Evolutionary conservation across 2,888 invertebrate genomes (phyloP), one percentile per base, ranked within the genome.

Genomic region (Lochmaea crataegi): DNA sequence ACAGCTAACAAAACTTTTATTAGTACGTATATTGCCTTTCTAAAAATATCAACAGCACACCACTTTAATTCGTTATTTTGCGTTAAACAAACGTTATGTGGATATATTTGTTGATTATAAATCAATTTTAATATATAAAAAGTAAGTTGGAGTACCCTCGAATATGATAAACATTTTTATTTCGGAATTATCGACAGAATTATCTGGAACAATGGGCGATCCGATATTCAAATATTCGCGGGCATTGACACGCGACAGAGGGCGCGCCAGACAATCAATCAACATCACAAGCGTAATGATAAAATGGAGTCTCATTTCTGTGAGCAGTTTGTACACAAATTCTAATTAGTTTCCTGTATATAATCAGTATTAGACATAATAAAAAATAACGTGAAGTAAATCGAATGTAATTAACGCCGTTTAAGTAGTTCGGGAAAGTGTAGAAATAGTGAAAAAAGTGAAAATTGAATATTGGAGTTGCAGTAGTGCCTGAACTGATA

Each of bases 291-390:
- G 86, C 86, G 85, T 86, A 87, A 86, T 86, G 85, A 85, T 85
- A 87, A 87, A 85, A 87, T 87, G 87, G 87, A 86, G 86, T 85
- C 85, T 84, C 83, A 83, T 84, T 86, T 85, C 83, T 84, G 84
- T 84, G 86, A 85, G 85, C 85, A 85, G 85, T 86, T 85, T 84
- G 84, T 85, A 85, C 84, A 85, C 85, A 84, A 84, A 83, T 82
- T 84, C 84, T 84, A 84, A 84, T 83, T 83, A 82, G 84, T 82
- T 81, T 78, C 71, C 77, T 82, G 81, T 82, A 82, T 80, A 81
- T 82, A 83, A 75, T 78, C 79, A 78, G 79, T 80, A 79, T 77
- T 78, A 78, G 75, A 72, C 72, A 64, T 76, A 80, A 80, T 75
- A 74, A 81, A 82, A 81, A 80, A 78, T 80, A 79, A 81, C 80